Base-by-base conservation (phyloP, 1,140 invertebrate genomes). In the Zaprionus vittiger region DNA sequence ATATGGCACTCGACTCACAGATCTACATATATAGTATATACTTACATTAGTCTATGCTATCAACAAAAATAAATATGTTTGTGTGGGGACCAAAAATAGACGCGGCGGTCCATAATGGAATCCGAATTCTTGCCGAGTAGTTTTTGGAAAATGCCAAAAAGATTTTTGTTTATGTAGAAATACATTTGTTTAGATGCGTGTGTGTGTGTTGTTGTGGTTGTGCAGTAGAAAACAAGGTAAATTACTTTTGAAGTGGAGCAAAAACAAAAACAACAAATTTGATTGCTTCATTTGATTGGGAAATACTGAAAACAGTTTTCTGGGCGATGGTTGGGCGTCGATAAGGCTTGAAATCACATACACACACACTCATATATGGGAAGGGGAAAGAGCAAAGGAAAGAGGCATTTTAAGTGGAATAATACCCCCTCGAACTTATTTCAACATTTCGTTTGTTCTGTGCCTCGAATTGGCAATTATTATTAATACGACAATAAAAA, bases 211-310 rank as follows among this genome's bases (percentile, higher is more conserved):
- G 65, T 73, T 41, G 31, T n/a, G 52, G 56, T 22, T 62, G 80
- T 83, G 56, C 41, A 65, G n/a, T 62, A 44, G 63, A 73, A 87
- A 86, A 90, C 77, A 77, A 85, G 80, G 68, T 75, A 79, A 91
- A 89, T 90, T 84, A 74, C 75, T 77, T 85, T 85, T 80, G 65
- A 81, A 89, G 85, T 79, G 73, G 54, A 14, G 57, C 61, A 70
- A 75, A 17, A 70, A 64, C 64, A 68, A 68, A 12, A 62, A 78
- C 64, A 75, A 38, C 56, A 72, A 72, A 72, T 72, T 63, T 66
- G 70, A 85, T 81, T 76, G 76, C 83, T 73, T 73, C 83, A 85
- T 66, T 69, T 64, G 54, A 38, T 64, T 80, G 4, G 57, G 62
- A 66, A 79, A 75, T 70, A 20, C 56, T 41, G 24, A 54, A 55